phyloP scores from a whole-genome alignment of 2,888 invertebrate genomes.

The Cistogaster globosa region DNA sequence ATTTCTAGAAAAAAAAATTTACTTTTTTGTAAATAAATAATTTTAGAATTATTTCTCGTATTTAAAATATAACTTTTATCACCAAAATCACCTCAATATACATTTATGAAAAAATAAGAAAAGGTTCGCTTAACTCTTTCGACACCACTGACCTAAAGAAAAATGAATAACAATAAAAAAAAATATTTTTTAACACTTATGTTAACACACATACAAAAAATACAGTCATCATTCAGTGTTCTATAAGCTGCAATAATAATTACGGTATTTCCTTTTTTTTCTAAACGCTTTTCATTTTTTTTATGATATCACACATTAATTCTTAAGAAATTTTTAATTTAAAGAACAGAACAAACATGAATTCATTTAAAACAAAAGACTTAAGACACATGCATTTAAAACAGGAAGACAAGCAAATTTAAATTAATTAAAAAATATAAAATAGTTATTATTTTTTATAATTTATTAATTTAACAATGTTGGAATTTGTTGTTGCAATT shows the following conservation, averaged over 20 bases:
- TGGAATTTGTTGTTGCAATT: no score
- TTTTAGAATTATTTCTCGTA: not conserved
- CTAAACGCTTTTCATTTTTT: not conserved
- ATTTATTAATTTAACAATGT: no score
- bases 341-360: not conserved
- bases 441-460: no score
- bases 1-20: not conserved
- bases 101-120: conserved; percentile 4
- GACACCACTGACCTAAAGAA: conserved; percentile 48
- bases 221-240: conserved; percentile 16
- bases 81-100: conserved; percentile 23
- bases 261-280: conserved; percentile 47
- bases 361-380: conserved; percentile 23
- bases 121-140: conserved; percentile 29
- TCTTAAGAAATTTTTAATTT: conserved; percentile 12
- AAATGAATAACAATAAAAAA: not conserved
- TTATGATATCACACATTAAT: no score
- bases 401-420: not conserved
- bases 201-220: not conserved
- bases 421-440: no score
- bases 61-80: conserved; percentile 18
- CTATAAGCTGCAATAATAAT: conserved; percentile 12
- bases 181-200: not conserved
- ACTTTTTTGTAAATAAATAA: not conserved
- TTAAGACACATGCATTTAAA: not conserved